A percentile compares a stretch with the other conserved stretches of the same genome.
Evolutionary conservation across 1,140 invertebrate species (phyloP).

Genomic region (Zaprionus africanus): DNA sequence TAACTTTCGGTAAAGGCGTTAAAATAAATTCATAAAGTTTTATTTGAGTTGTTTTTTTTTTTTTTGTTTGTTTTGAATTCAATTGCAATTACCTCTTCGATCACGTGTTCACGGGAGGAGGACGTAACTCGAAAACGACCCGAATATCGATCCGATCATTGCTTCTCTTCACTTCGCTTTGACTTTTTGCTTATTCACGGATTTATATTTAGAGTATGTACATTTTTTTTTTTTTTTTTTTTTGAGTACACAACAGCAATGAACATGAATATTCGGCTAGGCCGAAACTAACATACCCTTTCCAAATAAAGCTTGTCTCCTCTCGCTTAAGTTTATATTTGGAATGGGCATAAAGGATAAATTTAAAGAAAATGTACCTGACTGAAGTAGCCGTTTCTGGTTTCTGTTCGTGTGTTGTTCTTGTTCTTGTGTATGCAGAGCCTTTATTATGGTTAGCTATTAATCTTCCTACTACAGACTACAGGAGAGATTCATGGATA

Average conservation of each 20-base stretch:
- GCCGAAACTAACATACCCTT: slow-evolving; percentile 37
- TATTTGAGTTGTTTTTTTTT: slow-evolving; percentile 10
- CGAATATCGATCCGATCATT: slow-evolving; percentile 25
- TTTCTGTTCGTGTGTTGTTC: slow-evolving; percentile 29
- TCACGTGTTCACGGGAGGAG: slow-evolving; percentile 19
- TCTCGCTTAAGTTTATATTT: background rate
- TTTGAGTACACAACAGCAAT: slow-evolving; percentile 39
- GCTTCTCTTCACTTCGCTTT: slow-evolving; percentile 11
- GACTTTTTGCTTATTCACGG: slow-evolving; percentile 1
- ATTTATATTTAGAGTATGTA: slow-evolving; percentile 1
- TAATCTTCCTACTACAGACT: slow-evolving; percentile 28
- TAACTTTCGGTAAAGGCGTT: slow-evolving; percentile 3
- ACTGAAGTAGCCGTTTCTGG: slow-evolving; percentile 25
- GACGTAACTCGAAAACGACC: slow-evolving; percentile 19
- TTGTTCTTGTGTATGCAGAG: slow-evolving; percentile 13
- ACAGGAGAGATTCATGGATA: slow-evolving; percentile 41
- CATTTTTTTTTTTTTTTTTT: slow-evolving; percentile 3
- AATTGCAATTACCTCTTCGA: slow-evolving; percentile 44
- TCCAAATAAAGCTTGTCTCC: slow-evolving; percentile 10
- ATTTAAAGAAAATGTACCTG: slow-evolving; percentile 42
- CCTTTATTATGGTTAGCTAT: slow-evolving; percentile 10
- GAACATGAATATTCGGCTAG: slow-evolving; percentile 39
- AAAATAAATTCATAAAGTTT: slow-evolving; percentile 36
- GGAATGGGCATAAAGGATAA: slow-evolving; percentile 24
- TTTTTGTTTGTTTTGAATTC: slow-evolving; percentile 16